Evolutionary conservation across 2,113 vertebrate species (phyloP), one percentile per base, ranked within the genome.

Genomic region (Tupaia tana): DNA sequence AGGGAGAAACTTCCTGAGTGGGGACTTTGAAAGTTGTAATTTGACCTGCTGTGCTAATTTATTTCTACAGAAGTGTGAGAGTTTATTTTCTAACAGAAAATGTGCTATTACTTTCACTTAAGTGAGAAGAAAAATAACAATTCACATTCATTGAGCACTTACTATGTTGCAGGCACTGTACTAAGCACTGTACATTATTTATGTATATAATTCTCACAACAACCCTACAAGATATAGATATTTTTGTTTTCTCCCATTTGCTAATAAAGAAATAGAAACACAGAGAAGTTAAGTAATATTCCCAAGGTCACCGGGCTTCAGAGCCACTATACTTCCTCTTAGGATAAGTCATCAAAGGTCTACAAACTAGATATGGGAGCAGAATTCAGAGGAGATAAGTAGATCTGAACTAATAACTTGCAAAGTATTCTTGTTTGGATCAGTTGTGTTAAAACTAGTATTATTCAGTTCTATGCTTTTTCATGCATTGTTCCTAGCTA

Each of bases 251-350:
- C 58, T 82, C 22, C 34, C 91, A 2, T 58, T 95, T 89, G 12
- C 63, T 80, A 97, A 19, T 85, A 82, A 86, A 34, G n/a, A 95
- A 81, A 75, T 61, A 85, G 31, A 83, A 67, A 29, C 64, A 29
- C 58, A 77, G 34, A 87, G 75, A 82, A 89, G 54, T 58, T 29
- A 29, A 79, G 66, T 85, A 52, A 74, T 11, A 78, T 34, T 43
- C 66, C 34, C 29, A 86, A 85, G 43, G 29, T 61, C 34, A 73
- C 56, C 59, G 90, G 61, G 83, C 43, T 71, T 29, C 25, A 75
- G 15, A 77, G 27, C 9, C 27, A 89, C 25, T 24, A 66, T 81
- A 82, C 31, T 31, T 89, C 56, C 54, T 64, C 13, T 88, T 63
- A 84, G 59, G 34, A 24, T 58, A 29, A 90, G 22, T 81, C 31